Conservation (phyloP, 2,113 vertebrate genomes). For the Jacana jacana region DNA sequence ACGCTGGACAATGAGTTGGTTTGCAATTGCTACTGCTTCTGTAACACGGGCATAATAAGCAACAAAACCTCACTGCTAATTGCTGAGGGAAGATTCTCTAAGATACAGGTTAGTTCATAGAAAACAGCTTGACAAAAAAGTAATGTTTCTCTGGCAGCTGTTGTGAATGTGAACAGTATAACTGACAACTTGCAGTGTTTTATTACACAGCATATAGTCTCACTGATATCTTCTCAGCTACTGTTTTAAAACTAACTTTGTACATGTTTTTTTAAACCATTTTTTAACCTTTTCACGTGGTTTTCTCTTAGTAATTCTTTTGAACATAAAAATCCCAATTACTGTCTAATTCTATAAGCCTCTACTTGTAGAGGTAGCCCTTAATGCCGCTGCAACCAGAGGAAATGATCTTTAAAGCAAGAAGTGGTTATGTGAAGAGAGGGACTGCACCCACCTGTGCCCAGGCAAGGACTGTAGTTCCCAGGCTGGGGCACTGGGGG, state of each 20-base stretch:
- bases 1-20: not conserved
- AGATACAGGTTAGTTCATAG: not conserved
- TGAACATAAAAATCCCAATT: not conserved
- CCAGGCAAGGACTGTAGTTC: not conserved
- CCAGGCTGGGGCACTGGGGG: not conserved
- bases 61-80: conserved; percentile 12
- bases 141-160: not conserved
- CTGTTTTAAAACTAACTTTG: not conserved
- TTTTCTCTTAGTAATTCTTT: not conserved
- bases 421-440: not conserved
- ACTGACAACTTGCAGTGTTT: not conserved
- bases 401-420: not conserved
- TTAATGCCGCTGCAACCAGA: not conserved
- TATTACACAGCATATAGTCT: not conserved
- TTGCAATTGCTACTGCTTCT: not conserved
- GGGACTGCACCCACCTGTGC: not conserved
- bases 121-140: conserved; percentile 1
- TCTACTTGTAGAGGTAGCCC: not conserved
- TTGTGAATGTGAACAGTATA: not conserved
- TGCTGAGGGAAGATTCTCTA: not conserved
- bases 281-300: not conserved
- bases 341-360: fast-evolving
- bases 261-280: no score
- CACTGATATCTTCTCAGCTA: not conserved
- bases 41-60: not conserved